Evolutionary conservation across 2,797 vertebrate species (phyloP), one percentile per base, ranked within the genome.

Genomic region (Chelidonichthys spinosus): DNA sequence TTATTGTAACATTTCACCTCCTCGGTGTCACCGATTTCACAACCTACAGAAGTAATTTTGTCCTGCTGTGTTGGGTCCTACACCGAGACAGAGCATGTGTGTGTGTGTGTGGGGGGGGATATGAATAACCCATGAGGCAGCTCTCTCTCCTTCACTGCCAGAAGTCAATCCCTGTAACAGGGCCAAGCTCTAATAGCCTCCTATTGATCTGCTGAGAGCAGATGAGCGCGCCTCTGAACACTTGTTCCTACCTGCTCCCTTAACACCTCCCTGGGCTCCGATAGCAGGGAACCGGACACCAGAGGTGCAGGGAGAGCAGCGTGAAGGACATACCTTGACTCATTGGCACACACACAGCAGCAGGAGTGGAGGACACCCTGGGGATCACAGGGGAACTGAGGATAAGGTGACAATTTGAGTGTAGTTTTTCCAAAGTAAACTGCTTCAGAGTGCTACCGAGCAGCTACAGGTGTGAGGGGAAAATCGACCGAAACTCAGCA

Each of bases 121-220:
- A 89, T 93, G 87, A 93, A 92, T 91, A 90, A 90, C 81, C 84
- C 87, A 89, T 86, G 84, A 87, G 80, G 78, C 68, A 65, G 70
- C 74, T 72, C 68, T 62, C 73, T 72, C 72, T 67, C 74, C 72
- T 70, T 75, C 50, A 5, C 75, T 78, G 70, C 80, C 67, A 90
- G 70, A 86, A 86, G 89, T 94, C 90, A 87, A 90, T 93, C 77
- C 72, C 86, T 92, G 91, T 91, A 92, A 93, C 82, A 85, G 85
- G 87, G 89, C 92, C 92, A 87, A 90, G 82, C 87, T 86, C 86
- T 94, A 94, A 94, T 93, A 92, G 90, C 89, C 85, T 90, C 73
- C 65, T 94, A 94, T 94, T 86, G 92, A 94, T 92, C 86, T 83
- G 80, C 80, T 85, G 82, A 89, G 89, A 91, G 85, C 84, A 82